These are phyloP conservation scores for Linurgus olivaceus DNA, from an alignment of 2,797 vertebrate genomes.

Conservation along the genomic window DNA sequence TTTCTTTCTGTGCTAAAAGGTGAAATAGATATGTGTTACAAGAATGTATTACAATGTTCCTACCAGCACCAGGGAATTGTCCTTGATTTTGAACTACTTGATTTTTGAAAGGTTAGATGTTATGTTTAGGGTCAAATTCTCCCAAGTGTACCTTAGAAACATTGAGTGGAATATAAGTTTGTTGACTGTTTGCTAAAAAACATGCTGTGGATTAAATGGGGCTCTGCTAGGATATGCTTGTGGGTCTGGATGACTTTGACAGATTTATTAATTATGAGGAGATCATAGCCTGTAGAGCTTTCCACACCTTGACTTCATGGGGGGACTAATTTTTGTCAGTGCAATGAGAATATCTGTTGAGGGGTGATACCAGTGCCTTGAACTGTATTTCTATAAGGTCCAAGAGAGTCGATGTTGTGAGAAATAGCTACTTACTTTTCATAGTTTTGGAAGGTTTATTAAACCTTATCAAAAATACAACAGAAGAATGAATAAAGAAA, in stretches of 20 bases:
- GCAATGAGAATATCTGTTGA: neutral
- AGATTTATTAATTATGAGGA: neutral
- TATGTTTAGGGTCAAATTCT: neutral
- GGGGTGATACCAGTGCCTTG: neutral
- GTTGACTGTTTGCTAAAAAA: neutral
- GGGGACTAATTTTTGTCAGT: neutral
- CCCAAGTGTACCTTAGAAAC: neutral
- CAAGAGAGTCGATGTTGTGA: neutral
- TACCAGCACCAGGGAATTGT: neutral
- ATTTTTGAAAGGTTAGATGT: neutral
- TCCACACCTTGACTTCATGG: neutral
- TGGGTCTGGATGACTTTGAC: neutral
- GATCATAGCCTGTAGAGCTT: neutral
- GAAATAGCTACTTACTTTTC: neutral
- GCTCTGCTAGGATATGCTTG: neutral
- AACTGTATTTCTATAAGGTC: neutral
- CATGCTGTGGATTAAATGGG: rapidly evolving
- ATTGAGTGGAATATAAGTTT: neutral
- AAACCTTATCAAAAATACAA: neutral
- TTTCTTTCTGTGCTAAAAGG: neutral
- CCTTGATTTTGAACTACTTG: neutral
- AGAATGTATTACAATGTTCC: neutral
- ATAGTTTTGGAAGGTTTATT: neutral
- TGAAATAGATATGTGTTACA: neutral
- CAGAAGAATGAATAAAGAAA: neutral